Evolutionary conservation across 2,113 vertebrate species (phyloP).

Genomic region (Percopsis transmontana): DNA sequence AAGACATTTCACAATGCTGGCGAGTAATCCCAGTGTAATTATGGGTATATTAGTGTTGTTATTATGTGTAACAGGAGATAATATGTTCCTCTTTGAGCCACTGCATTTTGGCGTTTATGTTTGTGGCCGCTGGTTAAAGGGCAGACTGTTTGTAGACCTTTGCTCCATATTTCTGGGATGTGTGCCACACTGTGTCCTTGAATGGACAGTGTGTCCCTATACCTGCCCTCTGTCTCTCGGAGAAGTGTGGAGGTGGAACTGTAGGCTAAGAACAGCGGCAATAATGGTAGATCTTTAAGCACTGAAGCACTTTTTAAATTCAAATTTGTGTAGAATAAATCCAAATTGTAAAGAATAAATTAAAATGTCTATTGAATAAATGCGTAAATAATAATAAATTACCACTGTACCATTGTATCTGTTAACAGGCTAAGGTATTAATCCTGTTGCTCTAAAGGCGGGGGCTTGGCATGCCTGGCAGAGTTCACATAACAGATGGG

Average conservation of each 20-base stretch:
- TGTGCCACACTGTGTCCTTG: slow-evolving; percentile 31
- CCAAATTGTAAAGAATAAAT: no score
- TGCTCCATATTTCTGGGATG: slow-evolving; percentile 50
- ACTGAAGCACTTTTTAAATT: no score
- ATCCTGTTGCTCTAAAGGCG: no score
- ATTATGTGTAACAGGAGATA: not conserved
- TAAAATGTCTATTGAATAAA: no score
- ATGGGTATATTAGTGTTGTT: not conserved
- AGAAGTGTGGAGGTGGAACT: not conserved
- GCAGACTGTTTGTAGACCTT: slow-evolving; percentile 59
- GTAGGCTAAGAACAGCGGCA: not conserved
- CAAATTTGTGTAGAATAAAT: no score
- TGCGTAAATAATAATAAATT: no score
- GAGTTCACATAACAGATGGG: not conserved
- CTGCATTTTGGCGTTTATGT: slow-evolving; percentile 11
- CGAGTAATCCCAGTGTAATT: slow-evolving; percentile 12
- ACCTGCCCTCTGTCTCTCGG: slow-evolving; percentile 12
- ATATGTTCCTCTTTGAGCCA: slow-evolving; percentile 34
- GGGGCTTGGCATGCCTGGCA: not conserved
- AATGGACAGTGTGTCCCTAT: slow-evolving; percentile 50
- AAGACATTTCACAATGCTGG: slow-evolving; percentile 1
- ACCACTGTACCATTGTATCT: no score
- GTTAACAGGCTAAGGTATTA: no score
- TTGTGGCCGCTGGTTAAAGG: slow-evolving; percentile 32
- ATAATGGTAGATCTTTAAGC: not conserved